A percentile compares a stretch with the other conserved stretches of the same genome.
Evolutionary conservation across 2,113 vertebrate species (phyloP).

Genomic region (Macquaria australasica): DNA sequence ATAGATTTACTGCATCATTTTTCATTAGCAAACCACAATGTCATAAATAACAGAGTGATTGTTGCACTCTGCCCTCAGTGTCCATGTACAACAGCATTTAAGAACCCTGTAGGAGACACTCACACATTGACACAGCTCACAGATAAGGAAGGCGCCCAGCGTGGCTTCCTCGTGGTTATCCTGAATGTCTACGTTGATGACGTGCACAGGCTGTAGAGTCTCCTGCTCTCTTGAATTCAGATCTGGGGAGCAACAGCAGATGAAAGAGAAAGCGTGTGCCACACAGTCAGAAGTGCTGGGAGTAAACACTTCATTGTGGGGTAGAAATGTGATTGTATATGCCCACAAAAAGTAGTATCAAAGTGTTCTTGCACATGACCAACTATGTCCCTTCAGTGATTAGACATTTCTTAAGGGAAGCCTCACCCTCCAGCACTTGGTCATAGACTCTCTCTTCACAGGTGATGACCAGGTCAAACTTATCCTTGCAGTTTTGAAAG

Average conservation of each 20-base stretch:
- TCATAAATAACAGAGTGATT: not conserved
- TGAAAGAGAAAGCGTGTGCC: not conserved
- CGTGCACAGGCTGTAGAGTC: slow-evolving; percentile 95
- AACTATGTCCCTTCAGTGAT: not conserved
- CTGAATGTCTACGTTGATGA: slow-evolving; percentile 99
- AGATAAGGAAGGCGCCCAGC: slow-evolving; percentile 97
- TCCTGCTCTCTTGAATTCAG: slow-evolving; percentile 96
- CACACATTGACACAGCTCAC: slow-evolving; percentile 99
- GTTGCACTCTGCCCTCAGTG: not conserved
- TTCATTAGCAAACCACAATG: not conserved
- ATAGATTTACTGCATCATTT: not conserved
- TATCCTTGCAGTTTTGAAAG: slow-evolving; percentile 97
- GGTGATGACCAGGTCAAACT: slow-evolving; percentile 97
- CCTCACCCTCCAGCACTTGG: slow-evolving; percentile 98
- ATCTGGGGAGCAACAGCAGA: slow-evolving; percentile 64
- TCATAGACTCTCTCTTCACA: slow-evolving; percentile 99
- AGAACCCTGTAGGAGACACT: slow-evolving; percentile 78
- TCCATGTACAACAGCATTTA: not conserved
- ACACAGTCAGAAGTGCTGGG: not conserved
- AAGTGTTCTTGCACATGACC: not conserved
- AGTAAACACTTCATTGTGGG: not conserved
- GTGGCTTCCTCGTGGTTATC: slow-evolving; percentile 99
- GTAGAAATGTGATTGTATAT: not conserved
- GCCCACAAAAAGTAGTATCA: not conserved
- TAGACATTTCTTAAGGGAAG: not conserved